A percentile compares a stretch with the other conserved stretches of the same genome.
These are phyloP conservation scores for Creontiades dilutus DNA, from an alignment of 2,888 invertebrate genomes.

Conservation along the genomic window DNA sequence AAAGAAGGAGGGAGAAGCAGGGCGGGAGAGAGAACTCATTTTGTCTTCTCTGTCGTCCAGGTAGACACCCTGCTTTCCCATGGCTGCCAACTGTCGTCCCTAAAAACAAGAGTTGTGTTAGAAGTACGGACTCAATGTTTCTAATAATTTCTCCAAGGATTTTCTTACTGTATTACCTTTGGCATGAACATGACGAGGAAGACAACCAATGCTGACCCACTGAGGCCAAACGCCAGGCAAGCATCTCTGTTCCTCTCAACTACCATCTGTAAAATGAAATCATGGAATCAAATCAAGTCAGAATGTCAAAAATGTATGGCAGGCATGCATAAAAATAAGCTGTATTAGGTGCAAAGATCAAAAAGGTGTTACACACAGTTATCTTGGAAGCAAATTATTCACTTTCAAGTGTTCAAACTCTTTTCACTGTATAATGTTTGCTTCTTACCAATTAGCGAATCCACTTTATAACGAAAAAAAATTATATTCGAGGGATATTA, in stretches of 20 bases:
- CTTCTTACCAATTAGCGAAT: too few relatives aligned
- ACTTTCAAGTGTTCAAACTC: too few relatives aligned
- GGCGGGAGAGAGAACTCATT: slow-evolving; percentile 86
- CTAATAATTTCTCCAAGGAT: too few relatives aligned
- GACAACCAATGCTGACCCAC: slow-evolving; percentile 90
- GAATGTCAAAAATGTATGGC: too few relatives aligned
- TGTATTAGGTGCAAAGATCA: too few relatives aligned
- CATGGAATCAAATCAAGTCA: too few relatives aligned
- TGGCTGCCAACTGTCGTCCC: slow-evolving; percentile 92
- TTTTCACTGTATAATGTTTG: too few relatives aligned
- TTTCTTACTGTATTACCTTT: slow-evolving; percentile 79
- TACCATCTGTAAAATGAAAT: slow-evolving; percentile 79
- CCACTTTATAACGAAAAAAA: too few relatives aligned
- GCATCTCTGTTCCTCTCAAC: slow-evolving; percentile 90
- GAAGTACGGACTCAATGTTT: not conserved
- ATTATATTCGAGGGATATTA: too few relatives aligned
- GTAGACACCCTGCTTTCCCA: slow-evolving; percentile 90
- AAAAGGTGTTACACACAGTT: too few relatives aligned
- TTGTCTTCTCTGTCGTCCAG: slow-evolving; percentile 90
- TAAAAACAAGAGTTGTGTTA: not conserved
- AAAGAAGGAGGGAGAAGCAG: slow-evolving; percentile 87
- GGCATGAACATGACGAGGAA: slow-evolving; percentile 97
- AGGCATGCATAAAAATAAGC: too few relatives aligned
- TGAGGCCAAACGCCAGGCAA: slow-evolving; percentile 92
- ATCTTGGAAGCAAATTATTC: too few relatives aligned